Evolutionary conservation across 2,113 vertebrate species (phyloP), one percentile per base, ranked within the genome.

Genomic region (Tachuris rubrigastra): DNA sequence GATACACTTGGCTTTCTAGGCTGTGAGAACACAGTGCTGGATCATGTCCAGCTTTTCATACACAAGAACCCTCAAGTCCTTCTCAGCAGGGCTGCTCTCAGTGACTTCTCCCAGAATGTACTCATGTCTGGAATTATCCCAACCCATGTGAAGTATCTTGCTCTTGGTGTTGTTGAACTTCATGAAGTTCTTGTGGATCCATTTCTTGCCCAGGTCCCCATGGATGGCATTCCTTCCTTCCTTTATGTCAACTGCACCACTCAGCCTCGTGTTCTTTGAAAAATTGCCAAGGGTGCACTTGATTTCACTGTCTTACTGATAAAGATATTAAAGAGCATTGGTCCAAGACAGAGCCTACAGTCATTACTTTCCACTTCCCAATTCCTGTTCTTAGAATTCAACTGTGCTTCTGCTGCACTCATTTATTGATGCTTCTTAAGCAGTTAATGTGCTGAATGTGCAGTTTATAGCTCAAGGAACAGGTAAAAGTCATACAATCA

Each of bases 1-100:
- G n/a, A 53, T 1, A 13, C 1, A 0, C 1, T 9, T 58, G 13
- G 24, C 15, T 55, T 20, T 63, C 30, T 55, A 20, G 27, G 21
- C n/a, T 35, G 24, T 1, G 24, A 47, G 21, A 3, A 2, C 10
- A 14, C 5, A 30, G 0, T 6, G n/a, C 7, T 62, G 47, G 8
- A 4, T 47, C 20, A 41, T 25, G 41, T 62, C 30, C 30, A 63
- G 19, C 15, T 41, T 63, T 71, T 79, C 2, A n/a, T 47, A 41
- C 16, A 27, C 2, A 3, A 63, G n/a, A 63, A 12, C 3, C 6
- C 15, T n/a, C 16, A 30, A 41, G 20, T 30, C n/a, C 24, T 63
- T 41, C 5, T 1, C n/a, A 55, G 16, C 15, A 55, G 28, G 19
- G 8, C 10, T 41, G 30, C 7, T 63, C 16, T 71, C 20, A 55